Evolutionary conservation across 2,797 vertebrate genomes (phyloP).

Genomic region (Telmatherina bonti): DNA sequence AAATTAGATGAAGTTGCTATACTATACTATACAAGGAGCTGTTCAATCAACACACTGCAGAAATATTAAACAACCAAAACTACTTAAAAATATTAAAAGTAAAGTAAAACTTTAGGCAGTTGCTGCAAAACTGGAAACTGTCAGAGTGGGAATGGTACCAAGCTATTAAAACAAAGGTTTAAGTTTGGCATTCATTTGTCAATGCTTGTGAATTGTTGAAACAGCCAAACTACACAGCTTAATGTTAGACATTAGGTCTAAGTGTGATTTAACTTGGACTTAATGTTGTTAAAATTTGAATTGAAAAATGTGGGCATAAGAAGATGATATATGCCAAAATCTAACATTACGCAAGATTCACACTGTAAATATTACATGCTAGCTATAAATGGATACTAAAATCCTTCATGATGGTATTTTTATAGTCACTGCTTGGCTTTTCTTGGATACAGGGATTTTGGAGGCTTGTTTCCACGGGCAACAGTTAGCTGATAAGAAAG

Average conservation of each 20-base stretch:
- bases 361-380: neutral
- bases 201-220: neutral
- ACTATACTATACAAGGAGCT: neutral
- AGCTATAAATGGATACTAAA: constrained; percentile 1
- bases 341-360: neutral
- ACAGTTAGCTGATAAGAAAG: constrained; percentile 37
- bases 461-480: constrained; percentile 40
- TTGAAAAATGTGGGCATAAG: neutral
- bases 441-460: neutral
- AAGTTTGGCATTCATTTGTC: neutral
- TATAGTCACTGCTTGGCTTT: neutral
- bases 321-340: neutral
- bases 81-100: too few relatives aligned
- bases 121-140: neutral
- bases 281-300: neutral
- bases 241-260: too few relatives aligned
- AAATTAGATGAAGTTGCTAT: neutral
- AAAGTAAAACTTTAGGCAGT: too few relatives aligned
- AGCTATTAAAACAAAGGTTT: neutral
- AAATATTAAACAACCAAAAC: constrained; percentile 1
- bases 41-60: neutral
- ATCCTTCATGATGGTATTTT: constrained; percentile 23
- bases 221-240: neutral
- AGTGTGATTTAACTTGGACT: neutral
- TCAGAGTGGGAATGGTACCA: neutral